Conservation (phyloP, 2,113 vertebrate genomes). For the Hystrix brachyura region DNA sequence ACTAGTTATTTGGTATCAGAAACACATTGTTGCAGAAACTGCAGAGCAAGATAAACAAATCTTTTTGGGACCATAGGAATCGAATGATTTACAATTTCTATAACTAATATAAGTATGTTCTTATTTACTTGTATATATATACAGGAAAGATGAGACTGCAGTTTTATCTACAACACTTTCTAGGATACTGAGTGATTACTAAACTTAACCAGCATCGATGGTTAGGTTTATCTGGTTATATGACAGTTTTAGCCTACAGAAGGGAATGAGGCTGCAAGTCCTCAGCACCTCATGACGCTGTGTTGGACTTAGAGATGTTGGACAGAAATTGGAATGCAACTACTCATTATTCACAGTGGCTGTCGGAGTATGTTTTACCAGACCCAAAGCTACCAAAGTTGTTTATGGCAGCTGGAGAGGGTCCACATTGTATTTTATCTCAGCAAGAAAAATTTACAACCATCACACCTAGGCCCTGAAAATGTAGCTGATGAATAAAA, state of each 20-base stretch:
- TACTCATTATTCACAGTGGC: constrained; percentile 63
- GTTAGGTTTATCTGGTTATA: not conserved
- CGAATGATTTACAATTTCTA: not conserved
- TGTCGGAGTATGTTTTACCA: constrained; percentile 52
- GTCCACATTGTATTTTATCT: constrained; percentile 42
- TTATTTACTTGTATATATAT: not conserved
- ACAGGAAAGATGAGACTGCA: not conserved
- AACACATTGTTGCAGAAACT: not conserved
- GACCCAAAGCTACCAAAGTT: constrained; percentile 22
- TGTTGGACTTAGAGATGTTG: constrained; percentile 25
- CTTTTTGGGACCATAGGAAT: not conserved
- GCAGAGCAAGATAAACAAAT: not conserved
- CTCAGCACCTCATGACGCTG: not conserved
- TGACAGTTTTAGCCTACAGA: not conserved
- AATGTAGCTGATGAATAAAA: not conserved
- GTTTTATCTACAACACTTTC: not conserved
- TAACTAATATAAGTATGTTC: not conserved
- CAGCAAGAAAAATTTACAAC: constrained; percentile 39
- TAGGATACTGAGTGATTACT: not conserved
- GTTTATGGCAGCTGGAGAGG: constrained; percentile 66
- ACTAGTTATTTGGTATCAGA: not conserved
- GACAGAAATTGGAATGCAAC: constrained; percentile 44
- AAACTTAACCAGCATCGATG: not conserved
- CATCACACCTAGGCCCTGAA: constrained; percentile 31
- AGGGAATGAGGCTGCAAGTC: not conserved